phyloP scores from a whole-genome alignment of 2,113 vertebrate species.

The Probosciger aterrimus region DNA sequence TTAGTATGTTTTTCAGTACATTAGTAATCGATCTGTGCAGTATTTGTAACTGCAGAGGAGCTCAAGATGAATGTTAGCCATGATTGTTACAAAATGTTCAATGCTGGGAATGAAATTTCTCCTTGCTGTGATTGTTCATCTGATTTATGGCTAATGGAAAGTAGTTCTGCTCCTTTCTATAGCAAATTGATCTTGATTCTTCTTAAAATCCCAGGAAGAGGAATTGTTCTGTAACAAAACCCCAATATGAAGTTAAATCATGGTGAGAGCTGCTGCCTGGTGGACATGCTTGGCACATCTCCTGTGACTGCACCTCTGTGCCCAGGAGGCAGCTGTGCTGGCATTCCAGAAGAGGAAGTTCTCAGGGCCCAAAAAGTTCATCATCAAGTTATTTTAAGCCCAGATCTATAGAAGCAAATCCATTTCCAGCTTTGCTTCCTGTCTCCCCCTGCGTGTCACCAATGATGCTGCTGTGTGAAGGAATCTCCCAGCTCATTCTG shows the following conservation, averaged over 20 bases:
- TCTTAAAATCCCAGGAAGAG: background rate
- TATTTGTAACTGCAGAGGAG: slow-evolving; percentile 22
- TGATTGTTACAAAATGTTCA: slow-evolving; percentile 45
- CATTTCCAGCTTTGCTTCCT: background rate
- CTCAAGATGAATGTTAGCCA: slow-evolving; percentile 27
- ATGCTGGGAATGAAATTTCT: slow-evolving; percentile 36
- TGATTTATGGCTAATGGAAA: slow-evolving; percentile 12
- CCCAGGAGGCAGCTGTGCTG: background rate
- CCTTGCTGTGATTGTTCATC: slow-evolving; percentile 22
- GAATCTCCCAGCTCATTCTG: background rate
- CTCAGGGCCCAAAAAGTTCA: background rate
- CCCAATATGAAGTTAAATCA: background rate
- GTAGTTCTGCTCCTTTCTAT: background rate
- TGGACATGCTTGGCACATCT: background rate
- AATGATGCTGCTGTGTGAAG: background rate
- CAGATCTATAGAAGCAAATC: background rate
- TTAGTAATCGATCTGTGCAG: slow-evolving; percentile 44
- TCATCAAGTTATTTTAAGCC: background rate
- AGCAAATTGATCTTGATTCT: slow-evolving; percentile 13
- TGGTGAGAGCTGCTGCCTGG: background rate
- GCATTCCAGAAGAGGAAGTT: background rate
- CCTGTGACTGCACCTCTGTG: background rate
- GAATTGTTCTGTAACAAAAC: background rate
- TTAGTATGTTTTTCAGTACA: slow-evolving; percentile 28
- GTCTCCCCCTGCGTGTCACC: background rate